Percentiles rank a stretch among this genome's conserved stretches.
Evolutionary conservation across 2,888 invertebrate genomes (phyloP).

Genomic region (Lysandra bellargus): DNA sequence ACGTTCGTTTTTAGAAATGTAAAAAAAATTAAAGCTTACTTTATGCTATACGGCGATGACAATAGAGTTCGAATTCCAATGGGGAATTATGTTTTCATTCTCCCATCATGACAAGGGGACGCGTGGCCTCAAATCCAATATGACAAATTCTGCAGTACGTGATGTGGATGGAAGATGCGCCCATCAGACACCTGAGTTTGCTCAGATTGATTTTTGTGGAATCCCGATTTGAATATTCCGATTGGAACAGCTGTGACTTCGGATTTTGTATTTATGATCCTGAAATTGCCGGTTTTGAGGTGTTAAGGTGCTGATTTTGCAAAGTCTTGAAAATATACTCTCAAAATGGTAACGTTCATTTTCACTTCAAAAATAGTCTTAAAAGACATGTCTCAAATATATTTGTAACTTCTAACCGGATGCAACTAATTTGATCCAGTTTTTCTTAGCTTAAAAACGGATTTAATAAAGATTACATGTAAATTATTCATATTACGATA

Average conservation of each 20-base stretch:
- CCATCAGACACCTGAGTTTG: conserved; percentile 46
- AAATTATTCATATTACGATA: no score
- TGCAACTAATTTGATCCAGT: no score
- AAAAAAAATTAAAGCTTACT: conserved; percentile 24
- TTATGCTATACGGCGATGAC: conserved; percentile 8
- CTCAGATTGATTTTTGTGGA: conserved; percentile 33
- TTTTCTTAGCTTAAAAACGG: no score
- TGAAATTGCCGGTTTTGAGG: background rate
- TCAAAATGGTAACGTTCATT: background rate
- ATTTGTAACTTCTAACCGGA: no score
- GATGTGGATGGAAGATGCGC: conserved; percentile 76
- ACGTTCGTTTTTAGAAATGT: conserved; percentile 28
- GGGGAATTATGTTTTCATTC: conserved; percentile 71
- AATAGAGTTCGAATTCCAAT: conserved; percentile 50
- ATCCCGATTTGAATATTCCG: conserved; percentile 24
- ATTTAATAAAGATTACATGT: no score
- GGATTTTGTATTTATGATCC: conserved; percentile 6
- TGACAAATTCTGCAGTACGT: conserved; percentile 80
- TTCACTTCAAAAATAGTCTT: no score
- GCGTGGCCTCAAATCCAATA: conserved; percentile 78
- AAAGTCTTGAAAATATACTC: background rate
- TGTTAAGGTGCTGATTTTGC: background rate
- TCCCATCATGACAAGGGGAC: conserved; percentile 70
- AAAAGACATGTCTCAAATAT: no score
- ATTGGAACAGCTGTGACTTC: conserved; percentile 10